A percentile compares a stretch with the other conserved stretches of the same genome.
phyloP scores from a whole-genome alignment of 2,113 vertebrate genomes.

The Ailuropoda melanoleuca region DNA sequence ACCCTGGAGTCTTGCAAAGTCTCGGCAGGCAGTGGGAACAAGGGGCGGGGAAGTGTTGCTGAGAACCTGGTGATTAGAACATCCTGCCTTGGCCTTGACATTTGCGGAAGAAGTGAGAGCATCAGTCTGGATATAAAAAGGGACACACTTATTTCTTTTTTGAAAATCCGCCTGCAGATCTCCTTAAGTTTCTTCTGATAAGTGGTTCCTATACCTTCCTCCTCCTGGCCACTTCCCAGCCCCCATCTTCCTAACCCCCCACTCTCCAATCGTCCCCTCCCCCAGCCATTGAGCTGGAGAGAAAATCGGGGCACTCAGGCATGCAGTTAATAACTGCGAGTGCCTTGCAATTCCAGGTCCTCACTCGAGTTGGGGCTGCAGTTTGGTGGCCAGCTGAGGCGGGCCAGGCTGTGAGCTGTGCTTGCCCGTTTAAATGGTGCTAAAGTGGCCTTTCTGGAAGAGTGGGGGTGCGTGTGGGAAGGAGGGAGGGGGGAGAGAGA shows the following conservation, averaged over 20 bases:
- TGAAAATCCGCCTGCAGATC: constrained; percentile 41
- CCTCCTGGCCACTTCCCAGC: neutral
- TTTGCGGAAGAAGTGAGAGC: constrained; percentile 13
- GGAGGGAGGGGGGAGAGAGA: neutral
- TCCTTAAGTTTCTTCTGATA: constrained; percentile 72
- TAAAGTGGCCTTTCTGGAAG: constrained; percentile 69
- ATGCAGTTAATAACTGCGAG: constrained; percentile 70
- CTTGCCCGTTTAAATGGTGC: constrained; percentile 59
- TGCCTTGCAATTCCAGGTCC: constrained; percentile 67
- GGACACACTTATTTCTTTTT: constrained; percentile 9
- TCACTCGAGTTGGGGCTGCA: constrained; percentile 67
- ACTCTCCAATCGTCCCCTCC: constrained; percentile 2
- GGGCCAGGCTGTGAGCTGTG: constrained; percentile 19
- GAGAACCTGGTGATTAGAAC: constrained; percentile 38
- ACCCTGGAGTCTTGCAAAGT: constrained; percentile 17
- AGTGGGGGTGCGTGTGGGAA: neutral
- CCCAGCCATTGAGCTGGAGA: constrained; percentile 64
- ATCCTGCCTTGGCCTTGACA: constrained; percentile 62
- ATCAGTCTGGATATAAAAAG: constrained; percentile 56
- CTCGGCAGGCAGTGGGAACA: neutral
- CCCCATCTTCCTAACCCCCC: neutral
- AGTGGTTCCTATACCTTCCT: constrained; percentile 28
- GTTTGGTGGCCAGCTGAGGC: constrained; percentile 49
- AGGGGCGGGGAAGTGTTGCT: constrained; percentile 50
- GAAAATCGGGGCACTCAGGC: constrained; percentile 77